Evolutionary conservation across 2,888 invertebrate genomes (phyloP).

Genomic region (Dicycla oo): DNA sequence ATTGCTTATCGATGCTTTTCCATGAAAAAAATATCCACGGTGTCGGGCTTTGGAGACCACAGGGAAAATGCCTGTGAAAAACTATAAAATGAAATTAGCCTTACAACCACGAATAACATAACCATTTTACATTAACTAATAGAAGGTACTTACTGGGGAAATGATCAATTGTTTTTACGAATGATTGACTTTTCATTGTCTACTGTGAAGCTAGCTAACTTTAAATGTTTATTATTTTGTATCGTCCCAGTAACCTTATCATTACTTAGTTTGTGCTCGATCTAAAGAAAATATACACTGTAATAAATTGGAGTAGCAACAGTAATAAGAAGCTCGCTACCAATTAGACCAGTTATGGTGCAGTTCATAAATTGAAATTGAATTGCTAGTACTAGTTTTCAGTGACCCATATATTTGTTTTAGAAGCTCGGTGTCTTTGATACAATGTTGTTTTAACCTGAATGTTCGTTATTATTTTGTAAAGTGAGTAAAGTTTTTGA

Average conservation of each 20-base stretch:
- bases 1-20: too few species aligned
- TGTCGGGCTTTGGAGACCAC: too few species aligned
- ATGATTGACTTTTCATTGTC: neutral
- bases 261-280: slow-evolving; percentile 6
- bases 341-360: slow-evolving; percentile 44
- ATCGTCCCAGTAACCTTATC: slow-evolving; percentile 17
- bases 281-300: slow-evolving; percentile 1
- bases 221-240: neutral
- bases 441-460: neutral
- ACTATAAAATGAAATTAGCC: too few species aligned
- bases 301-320: slow-evolving; percentile 21
- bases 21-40: too few species aligned
- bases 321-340: slow-evolving; percentile 33
- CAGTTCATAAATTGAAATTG: slow-evolving; percentile 40
- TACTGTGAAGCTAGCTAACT: neutral
- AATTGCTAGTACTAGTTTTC: slow-evolving; percentile 25
- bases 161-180: too few species aligned
- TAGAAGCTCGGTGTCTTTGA: neutral
- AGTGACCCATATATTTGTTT: slow-evolving; percentile 30
- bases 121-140: too few species aligned
- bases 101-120: too few species aligned
- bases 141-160: too few species aligned
- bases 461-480: neutral
- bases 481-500: slow-evolving; percentile 1
- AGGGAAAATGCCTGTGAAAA: too few species aligned